Conservation (phyloP, 1,140 invertebrate genomes). For the Apolygus lucorum region DNA sequence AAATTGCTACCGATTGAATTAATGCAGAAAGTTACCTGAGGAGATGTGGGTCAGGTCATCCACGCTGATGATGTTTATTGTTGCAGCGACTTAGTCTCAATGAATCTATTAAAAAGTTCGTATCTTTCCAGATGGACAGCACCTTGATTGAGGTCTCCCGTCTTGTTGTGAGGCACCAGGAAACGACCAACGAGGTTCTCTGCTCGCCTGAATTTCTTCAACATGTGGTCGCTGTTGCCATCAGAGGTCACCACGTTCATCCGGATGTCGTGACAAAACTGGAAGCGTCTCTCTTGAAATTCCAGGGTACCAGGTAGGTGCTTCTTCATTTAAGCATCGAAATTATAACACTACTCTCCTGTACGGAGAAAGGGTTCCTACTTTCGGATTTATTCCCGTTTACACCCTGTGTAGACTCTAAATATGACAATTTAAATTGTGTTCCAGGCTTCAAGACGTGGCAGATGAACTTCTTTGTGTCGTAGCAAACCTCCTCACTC, state of each 20-base stretch:
- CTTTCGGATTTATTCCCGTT: too few species aligned
- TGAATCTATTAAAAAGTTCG: too few species aligned
- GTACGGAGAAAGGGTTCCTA: too few species aligned
- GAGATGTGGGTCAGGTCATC: too few species aligned
- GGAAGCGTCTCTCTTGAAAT: constrained; percentile 30
- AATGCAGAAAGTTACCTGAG: too few species aligned
- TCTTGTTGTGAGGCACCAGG: constrained; percentile 20
- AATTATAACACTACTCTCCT: too few species aligned
- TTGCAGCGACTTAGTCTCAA: too few species aligned
- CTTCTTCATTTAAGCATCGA: background rate
- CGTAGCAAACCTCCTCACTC: constrained; percentile 10
- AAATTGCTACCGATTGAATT: too few species aligned
- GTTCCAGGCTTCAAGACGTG: constrained; percentile 6
- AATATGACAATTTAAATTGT: too few species aligned
- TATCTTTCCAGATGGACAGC: constrained; percentile 10
- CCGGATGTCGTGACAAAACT: constrained; percentile 19
- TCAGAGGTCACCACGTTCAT: background rate
- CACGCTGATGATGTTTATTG: too few species aligned
- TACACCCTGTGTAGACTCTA: too few species aligned
- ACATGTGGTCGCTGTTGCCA: constrained; percentile 18
- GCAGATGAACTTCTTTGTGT: constrained; percentile 18
- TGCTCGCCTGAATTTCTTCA: constrained; percentile 24
- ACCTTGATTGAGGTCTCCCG: constrained; percentile 9
- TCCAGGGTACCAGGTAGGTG: constrained; percentile 29
- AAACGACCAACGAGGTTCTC: background rate